These are phyloP conservation scores for Harpagoxenus sublaevis DNA, from an alignment of 2,888 invertebrate genomes.

Conservation along the genomic window DNA sequence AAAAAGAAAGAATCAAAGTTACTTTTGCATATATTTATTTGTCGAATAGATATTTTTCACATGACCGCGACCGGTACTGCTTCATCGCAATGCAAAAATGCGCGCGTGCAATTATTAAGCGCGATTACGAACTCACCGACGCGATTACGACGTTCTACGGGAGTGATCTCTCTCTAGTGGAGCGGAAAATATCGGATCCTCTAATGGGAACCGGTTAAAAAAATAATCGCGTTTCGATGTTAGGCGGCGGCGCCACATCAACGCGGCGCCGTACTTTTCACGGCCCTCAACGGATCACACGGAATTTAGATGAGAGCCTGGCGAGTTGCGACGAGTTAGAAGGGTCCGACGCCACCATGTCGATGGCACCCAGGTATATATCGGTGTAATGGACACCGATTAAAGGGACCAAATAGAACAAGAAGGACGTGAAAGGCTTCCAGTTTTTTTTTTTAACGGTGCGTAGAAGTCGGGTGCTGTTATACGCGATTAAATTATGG, in stretches of 20 bases:
- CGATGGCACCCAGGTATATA: conserved; percentile 57
- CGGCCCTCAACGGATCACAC: conserved; percentile 55
- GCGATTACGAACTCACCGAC: conserved; percentile 30
- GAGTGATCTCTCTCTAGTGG: conserved; percentile 29
- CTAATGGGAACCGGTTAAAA: conserved; percentile 71
- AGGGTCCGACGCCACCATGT: conserved; percentile 51
- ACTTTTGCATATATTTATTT: background rate
- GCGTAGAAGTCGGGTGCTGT: background rate
- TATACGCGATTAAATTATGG: background rate
- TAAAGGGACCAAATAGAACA: conserved; percentile 43
- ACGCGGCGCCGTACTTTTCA: conserved; percentile 53
- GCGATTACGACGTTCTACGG: background rate
- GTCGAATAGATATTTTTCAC: background rate
- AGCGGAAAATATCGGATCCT: conserved; percentile 56
- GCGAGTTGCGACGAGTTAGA: conserved; percentile 45
- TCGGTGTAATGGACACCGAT: conserved; percentile 42
- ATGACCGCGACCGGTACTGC: background rate
- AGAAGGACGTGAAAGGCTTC: background rate
- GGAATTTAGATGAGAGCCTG: conserved; percentile 53
- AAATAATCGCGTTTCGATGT: conserved; percentile 70
- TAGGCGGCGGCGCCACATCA: conserved; percentile 74
- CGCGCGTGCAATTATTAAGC: conserved; percentile 39
- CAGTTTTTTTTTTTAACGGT: conserved; percentile 9
- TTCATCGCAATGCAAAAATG: conserved; percentile 23
- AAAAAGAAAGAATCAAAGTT: background rate